Conservation (phyloP, 2,113 vertebrate species). For the Lepisosteus oculatus region DNA sequence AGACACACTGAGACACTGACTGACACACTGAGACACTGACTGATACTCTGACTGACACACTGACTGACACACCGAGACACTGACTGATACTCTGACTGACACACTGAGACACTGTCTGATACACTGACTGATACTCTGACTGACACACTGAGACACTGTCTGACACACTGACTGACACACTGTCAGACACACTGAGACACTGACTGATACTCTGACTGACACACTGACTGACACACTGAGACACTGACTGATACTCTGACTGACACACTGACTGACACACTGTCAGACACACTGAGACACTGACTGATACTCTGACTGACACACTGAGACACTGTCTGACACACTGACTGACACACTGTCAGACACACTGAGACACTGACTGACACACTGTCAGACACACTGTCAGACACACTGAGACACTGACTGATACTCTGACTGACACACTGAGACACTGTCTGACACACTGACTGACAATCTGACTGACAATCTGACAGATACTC, state of each 20-base stretch:
- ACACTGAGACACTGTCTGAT: constrained; percentile 12
- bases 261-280: neutral
- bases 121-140: neutral
- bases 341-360: too few relatives aligned
- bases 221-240: too few relatives aligned
- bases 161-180: too few relatives aligned
- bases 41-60: too few relatives aligned
- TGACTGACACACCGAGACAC: neutral
- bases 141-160: neutral
- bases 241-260: neutral
- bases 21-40: neutral
- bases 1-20: too few relatives aligned
- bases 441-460: neutral
- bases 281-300: constrained; percentile 8
- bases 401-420: neutral
- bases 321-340: neutral
- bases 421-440: neutral
- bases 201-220: neutral
- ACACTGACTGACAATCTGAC: constrained; percentile 30
- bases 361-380: neutral
- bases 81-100: too few relatives aligned
- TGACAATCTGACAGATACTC: neutral
- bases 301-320: neutral
- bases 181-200: neutral
- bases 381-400: neutral